phyloP scores from a whole-genome alignment of 2,797 vertebrate genomes.

The Pogonophryne albipinna region DNA sequence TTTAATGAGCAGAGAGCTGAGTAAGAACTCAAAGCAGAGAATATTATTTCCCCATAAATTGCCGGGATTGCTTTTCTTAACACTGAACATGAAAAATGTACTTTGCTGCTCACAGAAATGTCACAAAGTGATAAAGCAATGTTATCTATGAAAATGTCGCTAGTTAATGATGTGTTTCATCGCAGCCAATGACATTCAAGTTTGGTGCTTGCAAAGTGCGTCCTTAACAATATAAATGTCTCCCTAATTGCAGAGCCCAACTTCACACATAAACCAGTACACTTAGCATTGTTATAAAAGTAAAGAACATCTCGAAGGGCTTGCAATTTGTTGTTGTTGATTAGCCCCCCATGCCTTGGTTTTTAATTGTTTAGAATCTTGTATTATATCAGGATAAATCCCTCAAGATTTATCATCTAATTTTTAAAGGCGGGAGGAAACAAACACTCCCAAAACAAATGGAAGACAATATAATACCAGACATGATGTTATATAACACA shows the following conservation, averaged over 20 bases:
- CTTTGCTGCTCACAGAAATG: background rate
- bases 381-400: background rate
- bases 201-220: constrained; percentile 18
- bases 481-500: background rate
- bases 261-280: background rate
- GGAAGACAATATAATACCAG: background rate
- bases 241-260: background rate
- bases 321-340: background rate
- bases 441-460: constrained; percentile 5
- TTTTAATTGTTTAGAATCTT: background rate
- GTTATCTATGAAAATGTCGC: constrained; percentile 27
- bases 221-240: constrained; percentile 29
- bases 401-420: background rate
- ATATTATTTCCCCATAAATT: background rate
- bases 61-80: constrained; percentile 1
- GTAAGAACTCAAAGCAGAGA: background rate
- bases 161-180: constrained; percentile 40
- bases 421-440: background rate
- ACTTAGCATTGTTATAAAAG: constrained; percentile 3
- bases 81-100: constrained; percentile 30
- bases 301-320: background rate
- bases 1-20: constrained; percentile 35
- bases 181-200: constrained; percentile 18
- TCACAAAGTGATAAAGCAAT: constrained; percentile 26
- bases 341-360: background rate